Evolutionary conservation across 2,113 vertebrate genomes (phyloP).

Genomic region (Deroptyus accipitrinus): DNA sequence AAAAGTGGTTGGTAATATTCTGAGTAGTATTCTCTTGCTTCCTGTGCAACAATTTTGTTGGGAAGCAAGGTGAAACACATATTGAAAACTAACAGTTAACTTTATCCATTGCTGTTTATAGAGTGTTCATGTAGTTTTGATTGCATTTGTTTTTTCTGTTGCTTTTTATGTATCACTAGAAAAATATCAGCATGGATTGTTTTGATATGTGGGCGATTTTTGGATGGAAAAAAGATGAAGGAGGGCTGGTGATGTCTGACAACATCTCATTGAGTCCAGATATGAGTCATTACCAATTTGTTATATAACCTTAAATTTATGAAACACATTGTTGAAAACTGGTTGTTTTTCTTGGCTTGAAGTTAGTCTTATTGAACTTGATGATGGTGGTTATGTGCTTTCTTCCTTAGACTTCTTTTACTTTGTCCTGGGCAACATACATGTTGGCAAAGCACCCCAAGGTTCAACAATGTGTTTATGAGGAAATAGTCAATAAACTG

Average conservation of each 20-base stretch:
- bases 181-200: neutral
- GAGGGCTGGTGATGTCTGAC: neutral
- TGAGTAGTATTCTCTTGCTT: neutral
- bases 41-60: neutral
- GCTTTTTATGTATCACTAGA: neutral
- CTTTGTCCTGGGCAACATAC: conserved; percentile 86
- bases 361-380: neutral
- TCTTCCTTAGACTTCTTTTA: conserved; percentile 86
- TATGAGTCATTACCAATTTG: neutral
- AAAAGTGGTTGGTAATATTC: neutral
- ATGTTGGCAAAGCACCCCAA: conserved; percentile 84
- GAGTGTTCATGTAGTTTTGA: neutral
- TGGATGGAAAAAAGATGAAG: neutral
- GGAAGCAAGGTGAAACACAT: neutral
- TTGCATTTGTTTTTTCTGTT: conserved; percentile 17
- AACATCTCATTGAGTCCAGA: neutral
- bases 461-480: conserved; percentile 81
- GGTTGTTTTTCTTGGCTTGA: neutral
- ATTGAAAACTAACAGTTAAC: neutral
- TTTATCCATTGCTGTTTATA: neutral
- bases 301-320: neutral
- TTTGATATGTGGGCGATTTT: neutral
- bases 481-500: conserved; percentile 78
- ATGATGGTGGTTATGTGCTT: neutral
- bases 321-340: neutral